Percentiles rank a stretch among this genome's conserved stretches.
phyloP scores from a whole-genome alignment of 2,888 invertebrate species.

The Melinopterus prodromus region DNA sequence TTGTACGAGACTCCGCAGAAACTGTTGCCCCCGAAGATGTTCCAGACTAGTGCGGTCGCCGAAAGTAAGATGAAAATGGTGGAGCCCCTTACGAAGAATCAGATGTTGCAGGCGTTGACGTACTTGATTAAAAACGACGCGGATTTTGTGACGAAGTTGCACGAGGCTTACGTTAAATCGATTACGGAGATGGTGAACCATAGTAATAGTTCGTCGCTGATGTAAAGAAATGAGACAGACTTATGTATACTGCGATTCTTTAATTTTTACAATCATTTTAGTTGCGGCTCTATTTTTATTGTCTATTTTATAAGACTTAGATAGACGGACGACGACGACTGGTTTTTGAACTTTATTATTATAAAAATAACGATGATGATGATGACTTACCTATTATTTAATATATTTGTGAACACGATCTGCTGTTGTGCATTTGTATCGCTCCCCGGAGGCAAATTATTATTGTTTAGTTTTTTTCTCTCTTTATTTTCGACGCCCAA shows the following conservation, averaged over 20 bases:
- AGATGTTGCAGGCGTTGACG: conserved; percentile 87
- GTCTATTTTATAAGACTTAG: conserved; percentile 24
- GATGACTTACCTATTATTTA: not conserved
- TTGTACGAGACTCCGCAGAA: conserved; percentile 67
- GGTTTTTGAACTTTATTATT: not conserved
- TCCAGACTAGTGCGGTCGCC: conserved; percentile 65
- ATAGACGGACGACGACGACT: not conserved
- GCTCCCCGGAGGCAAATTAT: not conserved
- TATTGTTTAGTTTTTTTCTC: not conserved
- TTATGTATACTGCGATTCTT: conserved; percentile 25
- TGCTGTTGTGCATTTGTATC: not conserved
- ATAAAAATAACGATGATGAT: not conserved
- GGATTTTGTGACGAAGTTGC: conserved; percentile 87
- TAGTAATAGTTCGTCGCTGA: conserved; percentile 34
- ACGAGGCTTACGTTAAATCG: conserved; percentile 91
- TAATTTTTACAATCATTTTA: conserved; percentile 31
- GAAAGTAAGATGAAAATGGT: not conserved
- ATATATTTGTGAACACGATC: not conserved
- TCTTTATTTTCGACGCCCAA: not conserved
- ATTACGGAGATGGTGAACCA: conserved; percentile 67
- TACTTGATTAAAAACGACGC: conserved; percentile 88
- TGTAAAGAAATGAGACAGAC: conserved; percentile 23
- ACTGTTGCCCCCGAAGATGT: conserved; percentile 88
- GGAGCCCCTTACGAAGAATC: conserved; percentile 86
- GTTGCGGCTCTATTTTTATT: conserved; percentile 28